phyloP scores from a whole-genome alignment of 2,113 vertebrate species.

The Tretioscincus oriximinensis region DNA sequence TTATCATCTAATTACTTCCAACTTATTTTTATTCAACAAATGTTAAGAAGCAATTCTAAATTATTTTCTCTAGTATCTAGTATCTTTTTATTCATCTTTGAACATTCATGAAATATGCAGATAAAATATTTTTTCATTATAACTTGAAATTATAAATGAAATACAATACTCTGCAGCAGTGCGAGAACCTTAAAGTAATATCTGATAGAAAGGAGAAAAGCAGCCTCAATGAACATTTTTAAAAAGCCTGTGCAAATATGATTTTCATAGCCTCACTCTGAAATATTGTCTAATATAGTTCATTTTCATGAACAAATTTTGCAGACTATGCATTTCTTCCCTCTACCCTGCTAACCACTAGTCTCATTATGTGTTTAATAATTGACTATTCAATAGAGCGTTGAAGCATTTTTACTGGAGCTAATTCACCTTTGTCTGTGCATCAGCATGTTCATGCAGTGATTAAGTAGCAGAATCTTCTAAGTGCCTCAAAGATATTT shows the following conservation, averaged over 20 bases:
- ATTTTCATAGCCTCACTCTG: conserved; percentile 52
- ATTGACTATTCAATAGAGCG: conserved; percentile 76
- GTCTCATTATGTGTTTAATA: conserved; percentile 74
- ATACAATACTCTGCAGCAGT: conserved; percentile 24
- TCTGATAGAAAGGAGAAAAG: conserved; percentile 27
- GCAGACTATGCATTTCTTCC: conserved; percentile 55
- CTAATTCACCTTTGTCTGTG: conserved; percentile 75
- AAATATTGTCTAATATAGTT: conserved; percentile 33
- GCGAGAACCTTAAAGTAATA: neutral
- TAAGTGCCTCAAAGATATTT: conserved; percentile 34
- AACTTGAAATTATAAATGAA: no score
- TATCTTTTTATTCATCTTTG: neutral
- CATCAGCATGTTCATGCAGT: conserved; percentile 57
- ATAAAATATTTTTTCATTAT: conserved; percentile 35
- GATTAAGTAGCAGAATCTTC: conserved; percentile 63
- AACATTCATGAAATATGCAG: neutral
- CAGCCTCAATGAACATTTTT: conserved; percentile 26
- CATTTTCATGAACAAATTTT: conserved; percentile 53
- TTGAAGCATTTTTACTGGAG: conserved; percentile 75
- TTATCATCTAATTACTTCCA: neutral
- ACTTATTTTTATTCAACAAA: conserved; percentile 7
- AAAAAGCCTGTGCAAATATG: conserved; percentile 32
- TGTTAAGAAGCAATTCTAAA: neutral
- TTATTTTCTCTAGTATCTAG: conserved; percentile 14
- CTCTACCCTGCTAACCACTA: conserved; percentile 64